Percentiles rank a stretch among this genome's conserved stretches.
These are phyloP conservation scores for Drosophila arizonae DNA, from an alignment of 1,140 invertebrate species.

Conservation along the genomic window DNA sequence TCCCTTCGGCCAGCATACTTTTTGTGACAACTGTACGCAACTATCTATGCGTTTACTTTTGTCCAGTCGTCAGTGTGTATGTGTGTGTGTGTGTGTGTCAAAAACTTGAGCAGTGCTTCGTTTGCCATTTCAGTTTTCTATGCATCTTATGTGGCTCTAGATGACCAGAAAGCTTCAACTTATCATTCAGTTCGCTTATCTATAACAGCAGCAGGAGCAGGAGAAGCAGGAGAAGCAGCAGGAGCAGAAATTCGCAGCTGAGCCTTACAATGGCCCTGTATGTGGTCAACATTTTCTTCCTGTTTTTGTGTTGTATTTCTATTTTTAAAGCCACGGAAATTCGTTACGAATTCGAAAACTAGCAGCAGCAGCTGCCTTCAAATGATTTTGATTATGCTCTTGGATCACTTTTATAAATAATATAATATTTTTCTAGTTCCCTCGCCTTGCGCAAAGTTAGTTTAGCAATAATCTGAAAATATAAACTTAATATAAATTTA, in stretches of 20 bases:
- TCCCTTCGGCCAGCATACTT: constrained; percentile 19
- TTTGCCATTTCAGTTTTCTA: constrained; percentile 43
- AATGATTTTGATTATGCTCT: no score
- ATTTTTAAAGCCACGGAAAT: constrained; percentile 7
- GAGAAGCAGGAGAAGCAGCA: constrained; percentile 13
- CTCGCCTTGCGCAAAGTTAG: no score
- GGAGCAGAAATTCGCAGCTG: constrained; percentile 41
- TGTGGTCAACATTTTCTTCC: background rate
- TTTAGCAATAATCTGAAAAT: no score
- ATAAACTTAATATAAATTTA: no score
- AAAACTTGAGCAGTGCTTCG: constrained; percentile 29
- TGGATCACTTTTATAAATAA: no score
- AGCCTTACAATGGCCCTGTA: constrained; percentile 14
- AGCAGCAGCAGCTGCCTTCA: no score
- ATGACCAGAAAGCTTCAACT: constrained; percentile 18
- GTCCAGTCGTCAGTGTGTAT: background rate
- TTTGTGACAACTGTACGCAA: constrained; percentile 57
- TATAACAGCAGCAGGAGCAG: background rate
- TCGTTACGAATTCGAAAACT: background rate
- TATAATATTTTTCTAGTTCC: no score
- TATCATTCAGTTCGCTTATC: constrained; percentile 41
- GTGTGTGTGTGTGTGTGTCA: constrained; percentile 10
- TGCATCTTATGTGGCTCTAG: constrained; percentile 16
- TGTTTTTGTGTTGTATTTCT: background rate
- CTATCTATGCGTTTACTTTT: constrained; percentile 14